phyloP scores from a whole-genome alignment of 2,797 vertebrate genomes.

The Molossus alvarezi region DNA sequence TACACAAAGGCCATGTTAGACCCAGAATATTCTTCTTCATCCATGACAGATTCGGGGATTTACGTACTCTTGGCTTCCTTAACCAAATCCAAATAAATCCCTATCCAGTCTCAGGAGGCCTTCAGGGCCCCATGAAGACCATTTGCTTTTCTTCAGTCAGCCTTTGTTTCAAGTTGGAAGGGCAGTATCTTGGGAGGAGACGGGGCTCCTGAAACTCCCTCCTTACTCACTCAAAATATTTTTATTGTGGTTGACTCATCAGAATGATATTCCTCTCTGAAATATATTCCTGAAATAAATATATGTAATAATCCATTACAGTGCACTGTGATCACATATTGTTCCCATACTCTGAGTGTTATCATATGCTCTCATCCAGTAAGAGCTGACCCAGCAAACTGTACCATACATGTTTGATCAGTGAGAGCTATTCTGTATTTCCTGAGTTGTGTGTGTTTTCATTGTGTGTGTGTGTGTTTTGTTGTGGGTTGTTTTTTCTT shows the following conservation, averaged over 20 bases:
- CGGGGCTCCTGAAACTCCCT: not conserved
- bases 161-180: slow-evolving; percentile 25
- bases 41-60: not conserved
- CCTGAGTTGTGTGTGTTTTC: not conserved
- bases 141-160: not conserved
- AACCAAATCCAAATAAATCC: slow-evolving; percentile 16
- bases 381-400: not conserved
- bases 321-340: not conserved
- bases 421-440: not conserved
- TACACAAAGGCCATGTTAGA: not conserved
- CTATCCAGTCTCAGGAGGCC: not conserved
- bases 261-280: slow-evolving; percentile 29
- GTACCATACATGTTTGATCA: not conserved
- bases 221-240: not conserved
- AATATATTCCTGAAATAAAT: slow-evolving; percentile 34
- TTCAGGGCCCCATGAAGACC: not conserved
- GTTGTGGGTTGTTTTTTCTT: slow-evolving; percentile 5
- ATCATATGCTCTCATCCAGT: not conserved
- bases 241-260: not conserved
- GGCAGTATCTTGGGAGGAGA: not conserved
- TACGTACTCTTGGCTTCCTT: not conserved
- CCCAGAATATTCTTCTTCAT: not conserved
- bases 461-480: not conserved
- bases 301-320: not conserved
- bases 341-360: not conserved